Conservation (phyloP, 35 echinoderm and acorn worm genomes). For the Ophioderma brevispina region DNA sequence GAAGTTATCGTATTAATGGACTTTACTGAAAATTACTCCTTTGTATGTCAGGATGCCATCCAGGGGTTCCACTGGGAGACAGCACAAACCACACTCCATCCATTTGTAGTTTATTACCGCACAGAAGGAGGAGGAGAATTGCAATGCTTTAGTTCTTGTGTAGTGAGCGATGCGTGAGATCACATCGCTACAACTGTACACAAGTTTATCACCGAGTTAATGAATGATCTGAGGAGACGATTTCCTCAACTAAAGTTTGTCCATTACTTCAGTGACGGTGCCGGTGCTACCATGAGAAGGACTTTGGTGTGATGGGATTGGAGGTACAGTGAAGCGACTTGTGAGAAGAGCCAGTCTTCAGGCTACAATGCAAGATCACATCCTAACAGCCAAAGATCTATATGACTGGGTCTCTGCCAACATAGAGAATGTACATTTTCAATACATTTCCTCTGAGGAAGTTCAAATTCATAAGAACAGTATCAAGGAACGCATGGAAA, state of each 20-base stretch:
- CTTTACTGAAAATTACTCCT: constrained; percentile 31
- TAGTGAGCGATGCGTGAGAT: neutral
- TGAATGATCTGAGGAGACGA: neutral
- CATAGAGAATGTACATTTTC: neutral
- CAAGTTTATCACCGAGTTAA: neutral
- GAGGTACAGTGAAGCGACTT: constrained; percentile 20
- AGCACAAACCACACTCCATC: constrained; percentile 41
- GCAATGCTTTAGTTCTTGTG: neutral
- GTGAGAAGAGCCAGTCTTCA: constrained; percentile 19
- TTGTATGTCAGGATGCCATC: constrained; percentile 24
- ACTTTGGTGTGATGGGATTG: constrained; percentile 44
- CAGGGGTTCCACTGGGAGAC: constrained; percentile 47
- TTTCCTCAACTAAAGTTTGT: neutral
- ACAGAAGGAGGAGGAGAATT: neutral
- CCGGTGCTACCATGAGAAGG: constrained; percentile 18
- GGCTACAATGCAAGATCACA: neutral
- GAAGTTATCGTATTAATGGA: constrained; percentile 17
- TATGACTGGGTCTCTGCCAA: neutral
- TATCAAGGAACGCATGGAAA: neutral
- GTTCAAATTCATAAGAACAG: neutral
- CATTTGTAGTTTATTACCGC: constrained; percentile 18
- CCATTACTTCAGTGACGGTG: constrained; percentile 33
- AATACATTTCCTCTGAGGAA: neutral
- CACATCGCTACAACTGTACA: neutral
- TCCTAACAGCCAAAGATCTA: neutral